Base-by-base conservation (phyloP, 2,113 vertebrate species). In the Cyanoramphus novaezelandiae region DNA sequence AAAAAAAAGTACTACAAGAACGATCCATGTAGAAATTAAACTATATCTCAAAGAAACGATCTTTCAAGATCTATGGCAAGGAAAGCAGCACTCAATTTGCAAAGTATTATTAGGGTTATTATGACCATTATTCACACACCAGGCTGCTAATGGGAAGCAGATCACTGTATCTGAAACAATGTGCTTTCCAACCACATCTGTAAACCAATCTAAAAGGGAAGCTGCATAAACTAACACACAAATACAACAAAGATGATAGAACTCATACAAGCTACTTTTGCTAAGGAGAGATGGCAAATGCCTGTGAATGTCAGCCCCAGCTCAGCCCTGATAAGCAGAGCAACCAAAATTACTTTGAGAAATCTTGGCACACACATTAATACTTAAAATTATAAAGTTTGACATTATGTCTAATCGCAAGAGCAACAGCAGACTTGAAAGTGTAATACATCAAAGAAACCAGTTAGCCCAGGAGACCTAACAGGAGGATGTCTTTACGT, bases 141-240 rank as follows among this genome's bases (percentile, higher is more conserved):
- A 20, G 77, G 18, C 57, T 84, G 74, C 68, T 82, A 95, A 93
- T 89, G 62, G 65, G 83, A 95, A 83, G 47, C 46, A 78, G 89
- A 46, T 77, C 77, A 49, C 63, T 47, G 75, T 85, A 93, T 91
- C 94, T 87, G 80, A 94, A 97, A 84, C 75, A 94, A 69, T 50
- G 0, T 84, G 52, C 77, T 87, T 91, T 91, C 53, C 83, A 92
- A 93, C 95, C 96, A 97, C 96, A 97, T 96, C 93, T 91, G 49
- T 9, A 95, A 96, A 96, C 92, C 91, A 90, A 95, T 96, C 94
- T 95, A 37, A 81, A 92, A 71, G 57, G 25, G 53, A 94, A 90
- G 79, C 46, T 96, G 75, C 74, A 92, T 67, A 62, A 93, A 94
- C 95, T 71, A 72, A 92, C 43, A 80, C 53, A 87, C 27, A 86